Evolutionary conservation across 53 echinoderm and acorn worm species (phyloP).

Genomic region (Apostichopus leukothele): DNA sequence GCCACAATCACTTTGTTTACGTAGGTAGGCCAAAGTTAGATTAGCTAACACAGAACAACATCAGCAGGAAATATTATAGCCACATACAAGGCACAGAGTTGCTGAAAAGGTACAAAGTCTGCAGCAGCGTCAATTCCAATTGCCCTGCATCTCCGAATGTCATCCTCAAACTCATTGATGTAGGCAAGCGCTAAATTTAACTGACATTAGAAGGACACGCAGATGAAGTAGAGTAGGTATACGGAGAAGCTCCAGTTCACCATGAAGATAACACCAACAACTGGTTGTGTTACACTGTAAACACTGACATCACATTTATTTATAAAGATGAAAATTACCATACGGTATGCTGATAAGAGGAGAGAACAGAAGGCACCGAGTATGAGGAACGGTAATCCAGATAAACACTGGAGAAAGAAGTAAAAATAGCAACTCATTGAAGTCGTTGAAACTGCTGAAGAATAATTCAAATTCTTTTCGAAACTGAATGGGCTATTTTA

Average conservation of each 20-base stretch:
- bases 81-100: neutral
- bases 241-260: neutral
- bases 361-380: neutral
- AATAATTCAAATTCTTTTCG: no score
- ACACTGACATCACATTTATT: neutral
- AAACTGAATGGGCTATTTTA: no score
- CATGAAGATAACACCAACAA: neutral
- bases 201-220: neutral
- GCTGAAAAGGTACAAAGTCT: neutral
- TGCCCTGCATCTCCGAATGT: neutral
- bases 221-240: no score
- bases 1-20: neutral
- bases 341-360: slow-evolving; percentile 14
- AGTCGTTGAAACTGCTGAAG: no score
- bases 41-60: neutral
- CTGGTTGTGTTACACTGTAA: neutral
- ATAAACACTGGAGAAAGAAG: neutral
- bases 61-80: neutral
- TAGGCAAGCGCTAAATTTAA: neutral
- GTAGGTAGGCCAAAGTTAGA: neutral
- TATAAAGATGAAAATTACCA: neutral
- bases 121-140: neutral
- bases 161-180: neutral
- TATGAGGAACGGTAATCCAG: slow-evolving; percentile 3
- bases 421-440: no score